Percentiles rank a stretch among this genome's conserved stretches.
Evolutionary conservation across 2,113 vertebrate genomes (phyloP).

Genomic region (Thunnus maccoyii): DNA sequence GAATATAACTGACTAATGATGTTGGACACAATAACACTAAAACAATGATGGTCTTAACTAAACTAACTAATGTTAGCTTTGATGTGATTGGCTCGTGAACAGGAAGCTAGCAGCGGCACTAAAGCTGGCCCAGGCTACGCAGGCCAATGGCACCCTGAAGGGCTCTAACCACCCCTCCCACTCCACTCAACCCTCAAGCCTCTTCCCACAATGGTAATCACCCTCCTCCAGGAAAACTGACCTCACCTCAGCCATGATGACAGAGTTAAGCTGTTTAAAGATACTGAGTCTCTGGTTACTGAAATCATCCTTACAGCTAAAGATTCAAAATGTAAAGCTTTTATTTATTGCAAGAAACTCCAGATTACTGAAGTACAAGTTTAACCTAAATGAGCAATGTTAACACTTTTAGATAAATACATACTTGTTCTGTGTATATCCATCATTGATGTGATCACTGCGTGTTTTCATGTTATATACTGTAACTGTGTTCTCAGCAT

Average conservation of each 20-base stretch:
- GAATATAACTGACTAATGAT: slow-evolving; percentile 29
- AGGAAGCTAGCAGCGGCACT: slow-evolving; percentile 98
- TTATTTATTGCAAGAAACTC: not conserved
- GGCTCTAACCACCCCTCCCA: slow-evolving; percentile 92
- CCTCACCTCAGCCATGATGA: slow-evolving; percentile 48
- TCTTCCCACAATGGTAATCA: slow-evolving; percentile 96
- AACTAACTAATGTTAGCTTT: slow-evolving; percentile 78
- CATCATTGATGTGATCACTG: slow-evolving; percentile 58
- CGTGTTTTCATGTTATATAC: slow-evolving; percentile 56
- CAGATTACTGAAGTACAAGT: not conserved
- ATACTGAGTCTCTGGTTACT: slow-evolving; percentile 30
- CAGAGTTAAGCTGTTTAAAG: slow-evolving; percentile 26
- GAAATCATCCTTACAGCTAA: slow-evolving; percentile 33
- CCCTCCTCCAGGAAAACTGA: slow-evolving; percentile 55
- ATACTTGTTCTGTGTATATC: slow-evolving; percentile 47
- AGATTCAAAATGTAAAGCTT: slow-evolving; percentile 2
- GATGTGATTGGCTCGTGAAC: slow-evolving; percentile 86
- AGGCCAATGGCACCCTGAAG: slow-evolving; percentile 96
- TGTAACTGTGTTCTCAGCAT: slow-evolving; percentile 76
- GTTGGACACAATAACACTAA: slow-evolving; percentile 19
- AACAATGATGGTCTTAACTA: slow-evolving; percentile 53
- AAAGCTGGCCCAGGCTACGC: slow-evolving; percentile 96
- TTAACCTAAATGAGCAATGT: slow-evolving; percentile 16
- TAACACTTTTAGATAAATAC: slow-evolving; percentile 21
- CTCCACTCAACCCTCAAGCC: slow-evolving; percentile 89